phyloP scores from a whole-genome alignment of 2,888 invertebrate species.

The Drosophila quinaria region DNA sequence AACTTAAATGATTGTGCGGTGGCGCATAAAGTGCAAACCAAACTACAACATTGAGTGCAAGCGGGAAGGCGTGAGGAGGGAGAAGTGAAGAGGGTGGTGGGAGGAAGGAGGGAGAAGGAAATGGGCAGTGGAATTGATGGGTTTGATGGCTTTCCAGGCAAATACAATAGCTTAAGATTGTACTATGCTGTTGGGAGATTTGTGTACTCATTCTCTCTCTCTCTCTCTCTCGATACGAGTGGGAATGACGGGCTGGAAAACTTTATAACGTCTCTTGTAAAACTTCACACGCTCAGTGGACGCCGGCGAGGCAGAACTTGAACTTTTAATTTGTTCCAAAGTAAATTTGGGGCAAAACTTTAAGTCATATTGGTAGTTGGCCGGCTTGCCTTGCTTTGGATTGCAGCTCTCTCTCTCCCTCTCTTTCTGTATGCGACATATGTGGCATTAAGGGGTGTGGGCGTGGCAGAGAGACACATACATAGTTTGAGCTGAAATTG shows the following conservation, averaged over 20 bases:
- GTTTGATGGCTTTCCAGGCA: slow-evolving; percentile 8
- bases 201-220: slow-evolving; percentile 16
- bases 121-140: background rate
- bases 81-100: background rate
- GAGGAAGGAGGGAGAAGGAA: background rate
- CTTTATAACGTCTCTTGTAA: slow-evolving; percentile 67
- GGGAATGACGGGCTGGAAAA: slow-evolving; percentile 43
- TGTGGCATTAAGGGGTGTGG: slow-evolving; percentile 34
- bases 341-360: slow-evolving; percentile 72
- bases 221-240: background rate
- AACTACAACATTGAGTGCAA: slow-evolving; percentile 72
- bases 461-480: background rate
- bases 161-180: slow-evolving; percentile 42
- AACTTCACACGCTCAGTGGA: slow-evolving; percentile 76
- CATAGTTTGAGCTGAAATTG: slow-evolving; percentile 46
- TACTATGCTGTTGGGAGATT: slow-evolving; percentile 24
- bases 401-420: slow-evolving; percentile 22
- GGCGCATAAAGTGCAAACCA: slow-evolving; percentile 72
- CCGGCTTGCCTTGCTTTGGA: slow-evolving; percentile 16
- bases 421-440: slow-evolving; percentile 55
- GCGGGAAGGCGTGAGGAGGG: background rate
- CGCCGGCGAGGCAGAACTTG: slow-evolving; percentile 59
- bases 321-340: slow-evolving; percentile 78
- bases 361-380: slow-evolving; percentile 65
- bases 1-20: slow-evolving; percentile 80